Conservation (phyloP, 2,113 vertebrate species). For the Eleginops maclovinus region DNA sequence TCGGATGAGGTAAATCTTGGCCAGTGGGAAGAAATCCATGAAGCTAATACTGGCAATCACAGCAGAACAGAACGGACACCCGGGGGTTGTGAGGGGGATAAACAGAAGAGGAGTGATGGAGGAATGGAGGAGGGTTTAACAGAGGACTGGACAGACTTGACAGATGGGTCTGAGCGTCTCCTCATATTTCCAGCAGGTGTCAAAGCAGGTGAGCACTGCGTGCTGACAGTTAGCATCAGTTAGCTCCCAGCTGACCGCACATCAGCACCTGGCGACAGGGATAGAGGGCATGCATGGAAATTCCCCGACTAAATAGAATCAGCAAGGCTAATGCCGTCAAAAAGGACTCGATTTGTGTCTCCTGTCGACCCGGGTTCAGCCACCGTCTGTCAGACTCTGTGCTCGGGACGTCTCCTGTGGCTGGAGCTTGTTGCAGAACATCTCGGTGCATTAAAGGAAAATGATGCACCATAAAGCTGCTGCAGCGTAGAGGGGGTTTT, state of each 20-base stretch:
- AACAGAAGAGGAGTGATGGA: constrained; percentile 26
- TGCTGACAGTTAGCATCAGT: constrained; percentile 29
- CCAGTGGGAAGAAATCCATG: constrained; percentile 48
- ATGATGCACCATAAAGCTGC: not conserved
- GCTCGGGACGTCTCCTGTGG: too few species aligned
- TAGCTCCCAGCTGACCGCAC: constrained; percentile 41
- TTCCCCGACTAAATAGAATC: constrained; percentile 37
- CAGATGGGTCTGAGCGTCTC: too few species aligned
- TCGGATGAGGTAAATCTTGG: constrained; percentile 60
- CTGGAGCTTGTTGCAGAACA: constrained; percentile 38
- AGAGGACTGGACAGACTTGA: not conserved
- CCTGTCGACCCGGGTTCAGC: constrained; percentile 49
- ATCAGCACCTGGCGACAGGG: constrained; percentile 9
- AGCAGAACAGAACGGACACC: constrained; percentile 41
- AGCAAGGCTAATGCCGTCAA: constrained; percentile 53
- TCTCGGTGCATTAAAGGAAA: constrained; percentile 12
- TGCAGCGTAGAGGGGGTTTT: constrained; percentile 3
- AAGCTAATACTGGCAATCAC: constrained; percentile 53
- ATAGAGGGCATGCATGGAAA: constrained; percentile 27
- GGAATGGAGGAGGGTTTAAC: constrained; percentile 4
- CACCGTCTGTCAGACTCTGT: constrained; percentile 33
- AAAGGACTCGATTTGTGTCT: constrained; percentile 57
- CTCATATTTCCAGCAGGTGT: constrained; percentile 54
- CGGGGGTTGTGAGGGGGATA: constrained; percentile 6
- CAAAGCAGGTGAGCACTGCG: constrained; percentile 54